Evolutionary conservation across 2,797 vertebrate genomes (phyloP).

Genomic region (Sebastolobus altivelis): DNA sequence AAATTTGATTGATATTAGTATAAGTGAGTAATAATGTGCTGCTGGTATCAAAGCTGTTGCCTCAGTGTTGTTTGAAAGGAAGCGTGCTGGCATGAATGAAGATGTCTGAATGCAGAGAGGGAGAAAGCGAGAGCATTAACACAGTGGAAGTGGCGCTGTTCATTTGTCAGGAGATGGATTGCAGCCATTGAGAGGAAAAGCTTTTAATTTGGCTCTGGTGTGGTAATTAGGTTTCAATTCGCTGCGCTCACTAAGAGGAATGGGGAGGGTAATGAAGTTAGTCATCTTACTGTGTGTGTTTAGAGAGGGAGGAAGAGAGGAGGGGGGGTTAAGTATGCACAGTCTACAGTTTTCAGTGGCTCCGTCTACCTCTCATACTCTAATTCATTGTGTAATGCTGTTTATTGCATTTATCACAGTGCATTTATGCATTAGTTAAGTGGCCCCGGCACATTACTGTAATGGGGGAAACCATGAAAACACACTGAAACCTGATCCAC

Average conservation of each 20-base stretch:
- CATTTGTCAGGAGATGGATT: slow-evolving; percentile 84
- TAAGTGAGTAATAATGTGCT: slow-evolving; percentile 52
- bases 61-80: slow-evolving; percentile 56
- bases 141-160: slow-evolving; percentile 69
- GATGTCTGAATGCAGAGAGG: slow-evolving; percentile 59
- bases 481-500: slow-evolving; percentile 89
- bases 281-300: slow-evolving; percentile 77
- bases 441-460: slow-evolving; percentile 92
- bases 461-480: slow-evolving; percentile 94
- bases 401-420: slow-evolving; percentile 82
- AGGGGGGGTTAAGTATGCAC: slow-evolving; percentile 63
- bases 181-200: slow-evolving; percentile 82
- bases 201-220: slow-evolving; percentile 85
- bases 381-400: slow-evolving; percentile 84
- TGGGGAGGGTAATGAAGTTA: slow-evolving; percentile 83
- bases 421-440: slow-evolving; percentile 90
- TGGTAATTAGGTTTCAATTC: slow-evolving; percentile 85
- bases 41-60: slow-evolving; percentile 54
- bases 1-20: slow-evolving; percentile 59
- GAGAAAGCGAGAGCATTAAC: slow-evolving; percentile 55
- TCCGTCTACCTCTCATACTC: slow-evolving; percentile 58
- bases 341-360: slow-evolving; percentile 67
- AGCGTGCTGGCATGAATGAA: slow-evolving; percentile 66
- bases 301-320: slow-evolving; percentile 50
- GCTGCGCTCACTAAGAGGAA: slow-evolving; percentile 80